A percentile compares a stretch with the other conserved stretches of the same genome.
Conservation (phyloP, 2,113 vertebrate genomes). For the Nothobranchius kuhntae region DNA sequence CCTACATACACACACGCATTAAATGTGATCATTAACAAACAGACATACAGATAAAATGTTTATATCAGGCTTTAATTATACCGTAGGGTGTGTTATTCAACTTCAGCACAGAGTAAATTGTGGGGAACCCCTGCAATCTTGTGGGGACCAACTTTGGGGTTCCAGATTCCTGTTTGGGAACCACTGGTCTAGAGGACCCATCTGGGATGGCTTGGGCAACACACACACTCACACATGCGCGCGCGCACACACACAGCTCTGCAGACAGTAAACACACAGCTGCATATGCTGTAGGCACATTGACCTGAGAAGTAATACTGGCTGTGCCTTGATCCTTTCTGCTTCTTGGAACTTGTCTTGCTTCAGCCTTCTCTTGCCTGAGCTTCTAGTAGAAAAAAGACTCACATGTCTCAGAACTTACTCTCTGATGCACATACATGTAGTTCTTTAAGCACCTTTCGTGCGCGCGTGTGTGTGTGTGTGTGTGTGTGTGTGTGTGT, state of each 20-base stretch:
- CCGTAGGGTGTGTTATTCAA: no score
- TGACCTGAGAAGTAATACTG: constrained; percentile 42
- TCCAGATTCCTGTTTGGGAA: no score
- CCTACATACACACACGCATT: no score
- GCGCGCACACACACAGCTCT: not conserved
- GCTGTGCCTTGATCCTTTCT: constrained; percentile 65
- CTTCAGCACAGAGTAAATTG: no score
- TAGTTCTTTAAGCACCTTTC: constrained; percentile 50
- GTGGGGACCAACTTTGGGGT: no score
- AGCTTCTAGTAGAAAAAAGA: constrained; percentile 61
- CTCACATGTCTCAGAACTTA: constrained; percentile 56
- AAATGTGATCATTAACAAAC: no score
- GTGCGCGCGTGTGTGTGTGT: constrained; percentile 12
- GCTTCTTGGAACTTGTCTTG: constrained; percentile 58
- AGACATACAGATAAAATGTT: no score
- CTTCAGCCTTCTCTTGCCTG: constrained; percentile 58
- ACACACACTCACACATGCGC: no score
- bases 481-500: constrained; percentile 19
- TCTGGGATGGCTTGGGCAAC: no score
- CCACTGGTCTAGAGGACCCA: no score
- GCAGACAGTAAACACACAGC: constrained; percentile 32
- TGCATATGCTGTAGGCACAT: constrained; percentile 43
- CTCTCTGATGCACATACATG: constrained; percentile 17
- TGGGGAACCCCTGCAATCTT: no score
- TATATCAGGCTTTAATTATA: no score